Conservation (phyloP, 2,888 invertebrate genomes). For the Imbricaverruca yamaguchii region DNA sequence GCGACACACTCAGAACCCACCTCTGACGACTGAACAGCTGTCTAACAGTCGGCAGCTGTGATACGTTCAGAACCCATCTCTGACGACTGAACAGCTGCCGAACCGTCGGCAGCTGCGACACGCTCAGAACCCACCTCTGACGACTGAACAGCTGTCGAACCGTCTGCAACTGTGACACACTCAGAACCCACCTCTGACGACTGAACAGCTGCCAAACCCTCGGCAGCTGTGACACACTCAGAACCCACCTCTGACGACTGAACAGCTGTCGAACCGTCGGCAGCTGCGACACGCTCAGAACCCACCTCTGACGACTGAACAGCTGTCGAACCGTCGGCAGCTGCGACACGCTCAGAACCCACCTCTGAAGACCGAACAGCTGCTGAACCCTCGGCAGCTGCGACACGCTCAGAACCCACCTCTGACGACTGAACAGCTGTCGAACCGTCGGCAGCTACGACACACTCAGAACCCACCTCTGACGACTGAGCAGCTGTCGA, state of each 20-base stretch:
- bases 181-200: conserved; percentile 47
- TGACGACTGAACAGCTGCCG: conserved; percentile 63
- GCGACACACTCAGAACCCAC: not conserved
- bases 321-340: too few relatives aligned
- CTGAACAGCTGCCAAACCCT: conserved; percentile 58
- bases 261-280: conserved; percentile 58
- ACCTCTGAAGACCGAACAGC: too few relatives aligned
- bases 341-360: too few relatives aligned
- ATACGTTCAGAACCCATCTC: conserved; percentile 20
- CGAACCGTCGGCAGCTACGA: too few relatives aligned
- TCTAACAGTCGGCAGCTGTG: conserved; percentile 48
- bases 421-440: too few relatives aligned
- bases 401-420: too few relatives aligned
- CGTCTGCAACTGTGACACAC: conserved; percentile 37
- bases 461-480: too few relatives aligned
- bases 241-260: conserved; percentile 51
- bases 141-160: conserved; percentile 61
- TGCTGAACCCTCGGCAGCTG: too few relatives aligned
- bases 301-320: too few relatives aligned
- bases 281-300: conserved; percentile 43
- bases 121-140: conserved; percentile 46
- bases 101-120: conserved; percentile 49
- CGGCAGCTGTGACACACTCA: conserved; percentile 37
- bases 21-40: conserved; percentile 60
- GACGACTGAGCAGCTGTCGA: too few relatives aligned